These are phyloP conservation scores for Glaucidium brasilianum DNA, from an alignment of 2,113 vertebrate genomes.

Conservation along the genomic window DNA sequence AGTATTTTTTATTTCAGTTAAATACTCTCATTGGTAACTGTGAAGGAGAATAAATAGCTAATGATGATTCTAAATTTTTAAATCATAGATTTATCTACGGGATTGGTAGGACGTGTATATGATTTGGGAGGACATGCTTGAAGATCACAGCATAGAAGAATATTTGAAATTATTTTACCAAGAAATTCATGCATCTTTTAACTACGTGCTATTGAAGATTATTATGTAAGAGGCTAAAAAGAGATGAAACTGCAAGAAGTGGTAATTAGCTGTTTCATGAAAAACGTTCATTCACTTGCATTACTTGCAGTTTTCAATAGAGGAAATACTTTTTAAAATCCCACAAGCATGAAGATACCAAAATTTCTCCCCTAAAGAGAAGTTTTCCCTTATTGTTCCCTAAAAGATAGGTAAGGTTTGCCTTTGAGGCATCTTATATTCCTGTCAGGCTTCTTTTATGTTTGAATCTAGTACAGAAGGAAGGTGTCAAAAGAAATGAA, in stretches of 20 bases:
- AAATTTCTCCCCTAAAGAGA: not conserved
- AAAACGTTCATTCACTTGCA: not conserved
- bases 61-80: not conserved
- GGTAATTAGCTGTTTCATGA: not conserved
- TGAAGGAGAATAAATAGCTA: not conserved
- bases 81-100: not conserved
- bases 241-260: not conserved
- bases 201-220: not conserved
- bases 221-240: not conserved
- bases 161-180: not conserved
- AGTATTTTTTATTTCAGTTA: not conserved
- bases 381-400: slow-evolving; percentile 40
- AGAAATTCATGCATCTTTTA: not conserved
- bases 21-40: not conserved
- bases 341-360: not conserved
- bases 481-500: slow-evolving; percentile 90
- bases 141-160: not conserved
- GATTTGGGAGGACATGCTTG: not conserved
- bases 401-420: slow-evolving; percentile 74
- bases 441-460: slow-evolving; percentile 82
- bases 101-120: not conserved
- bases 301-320: not conserved
- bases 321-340: not conserved
- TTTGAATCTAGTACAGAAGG: slow-evolving; percentile 80
- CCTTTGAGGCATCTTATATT: slow-evolving; percentile 82